phyloP scores from a whole-genome alignment of 2,113 vertebrate genomes.

The Toxostoma redivivum region DNA sequence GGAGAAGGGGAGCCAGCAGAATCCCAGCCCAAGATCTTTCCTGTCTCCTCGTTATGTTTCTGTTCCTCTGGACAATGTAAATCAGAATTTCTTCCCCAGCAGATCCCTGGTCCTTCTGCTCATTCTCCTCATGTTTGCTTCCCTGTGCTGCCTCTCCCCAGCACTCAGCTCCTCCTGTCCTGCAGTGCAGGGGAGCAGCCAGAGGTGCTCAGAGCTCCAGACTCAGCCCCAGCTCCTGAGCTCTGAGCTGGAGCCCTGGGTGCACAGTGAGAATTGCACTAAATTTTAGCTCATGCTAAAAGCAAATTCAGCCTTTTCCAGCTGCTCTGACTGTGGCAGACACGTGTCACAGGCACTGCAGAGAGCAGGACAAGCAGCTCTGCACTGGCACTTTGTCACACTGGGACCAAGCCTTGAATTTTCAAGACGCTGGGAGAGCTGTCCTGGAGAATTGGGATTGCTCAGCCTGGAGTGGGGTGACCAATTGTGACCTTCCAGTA shows the following conservation, averaged over 20 bases:
- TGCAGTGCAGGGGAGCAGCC: neutral
- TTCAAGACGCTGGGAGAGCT: neutral
- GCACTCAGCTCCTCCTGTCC: neutral
- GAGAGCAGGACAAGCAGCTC: neutral
- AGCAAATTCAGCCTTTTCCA: neutral
- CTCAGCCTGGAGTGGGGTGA: neutral
- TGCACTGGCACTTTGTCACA: neutral
- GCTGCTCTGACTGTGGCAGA: neutral
- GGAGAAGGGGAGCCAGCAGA: conserved; percentile 11
- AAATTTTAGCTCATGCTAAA: neutral
- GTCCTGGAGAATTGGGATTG: neutral
- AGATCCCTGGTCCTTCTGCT: neutral
- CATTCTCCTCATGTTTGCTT: neutral
- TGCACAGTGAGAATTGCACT: neutral
- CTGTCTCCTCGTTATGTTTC: neutral
- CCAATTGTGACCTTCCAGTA: neutral
- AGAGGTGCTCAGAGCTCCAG: neutral
- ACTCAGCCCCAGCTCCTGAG: neutral
- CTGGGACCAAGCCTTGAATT: neutral
- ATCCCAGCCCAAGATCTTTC: neutral
- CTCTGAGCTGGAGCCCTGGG: neutral
- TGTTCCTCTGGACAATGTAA: neutral
- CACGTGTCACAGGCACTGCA: neutral
- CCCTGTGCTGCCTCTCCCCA: neutral
- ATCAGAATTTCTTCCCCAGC: neutral